Evolutionary conservation across 1,140 invertebrate genomes (phyloP), one percentile per base, ranked within the genome.

Genomic region (Panagrolaimus sp.): DNA sequence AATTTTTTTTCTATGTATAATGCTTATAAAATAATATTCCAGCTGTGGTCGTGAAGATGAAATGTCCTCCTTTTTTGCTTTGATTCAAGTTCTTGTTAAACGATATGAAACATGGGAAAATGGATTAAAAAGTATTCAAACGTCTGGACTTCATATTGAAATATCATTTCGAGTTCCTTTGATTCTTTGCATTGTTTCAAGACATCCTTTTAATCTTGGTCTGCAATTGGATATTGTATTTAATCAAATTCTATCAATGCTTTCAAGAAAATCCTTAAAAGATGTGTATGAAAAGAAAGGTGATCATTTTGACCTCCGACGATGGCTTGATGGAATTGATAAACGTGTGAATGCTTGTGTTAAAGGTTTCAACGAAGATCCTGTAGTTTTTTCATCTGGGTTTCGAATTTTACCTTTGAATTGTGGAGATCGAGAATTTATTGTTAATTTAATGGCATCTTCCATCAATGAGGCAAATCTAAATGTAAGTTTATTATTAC

Each of bases 311-410:
- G 75, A 76, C 55, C 62, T 76, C 7, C 45, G 75, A 10, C 26
- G 76, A 14, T 77, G 67, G 52, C 47, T 73, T 8, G 58, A 55
- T 67, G 73, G 65, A 26, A 64, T 75, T 38, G 73, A 77, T 15
- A 73, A 76, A 45, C 44, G 75, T 12, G 67, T 76, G 8, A 68
- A 76, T 10, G 76, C 71, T 7, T 76, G 75, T 65, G 32, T 68
- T 8, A 78, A 76, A 44, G 63, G 68, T n/a, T 76, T 76, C 63
- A 73, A 76, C 38, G 71, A 75, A 48, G 75, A 76, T 71, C 75
- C 75, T n/a, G 75, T 76, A 1, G 73, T 76, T 10, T 76, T 71
- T 65, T 55, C 79, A 15, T 63, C 71, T 7, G 75, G 75, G 0
- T 76, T 78, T 66, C 76, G 75, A 38, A 76, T 76, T 63, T 52